A percentile compares a stretch with the other conserved stretches of the same genome.
These are phyloP conservation scores for Heliothis virescens DNA, from an alignment of 1,140 invertebrate genomes.

Conservation along the genomic window DNA sequence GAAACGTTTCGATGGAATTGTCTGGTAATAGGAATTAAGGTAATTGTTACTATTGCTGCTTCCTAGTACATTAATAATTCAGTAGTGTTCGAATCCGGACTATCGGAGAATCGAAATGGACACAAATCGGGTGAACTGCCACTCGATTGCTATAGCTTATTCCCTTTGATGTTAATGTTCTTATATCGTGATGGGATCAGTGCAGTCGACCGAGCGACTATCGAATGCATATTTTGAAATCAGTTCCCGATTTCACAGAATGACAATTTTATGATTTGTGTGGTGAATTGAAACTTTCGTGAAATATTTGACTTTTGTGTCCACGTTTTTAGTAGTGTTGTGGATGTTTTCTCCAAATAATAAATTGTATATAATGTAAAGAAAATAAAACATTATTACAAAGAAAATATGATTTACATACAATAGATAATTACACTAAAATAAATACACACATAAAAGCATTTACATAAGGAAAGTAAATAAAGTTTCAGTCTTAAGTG, in stretches of 20 bases:
- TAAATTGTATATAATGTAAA: too few relatives aligned
- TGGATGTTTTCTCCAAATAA: too few relatives aligned
- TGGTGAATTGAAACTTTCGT: not conserved
- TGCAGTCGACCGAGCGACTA: conserved; percentile 34
- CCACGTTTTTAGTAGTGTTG: too few relatives aligned
- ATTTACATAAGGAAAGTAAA: not conserved
- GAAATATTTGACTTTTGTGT: too few relatives aligned
- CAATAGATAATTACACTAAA: not conserved
- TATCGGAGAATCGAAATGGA: conserved; percentile 31
- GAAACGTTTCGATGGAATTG: conserved; percentile 4
- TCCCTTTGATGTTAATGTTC: conserved; percentile 41
- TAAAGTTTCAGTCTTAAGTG: conserved; percentile 1
- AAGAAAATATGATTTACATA: not conserved
- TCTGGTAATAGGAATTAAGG: conserved; percentile 19
- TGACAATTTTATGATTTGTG: not conserved
- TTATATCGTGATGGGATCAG: conserved; percentile 33
- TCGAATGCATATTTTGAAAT: conserved; percentile 32
- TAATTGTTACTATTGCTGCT: conserved; percentile 21
- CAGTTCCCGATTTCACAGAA: conserved; percentile 25
- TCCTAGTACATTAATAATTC: conserved; percentile 39
- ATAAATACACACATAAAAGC: not conserved
- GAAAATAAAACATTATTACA: too few relatives aligned
- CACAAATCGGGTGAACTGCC: conserved; percentile 21
- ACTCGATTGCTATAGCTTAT: conserved; percentile 20
- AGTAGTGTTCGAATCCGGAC: conserved; percentile 7